Evolutionary conservation across 2,113 vertebrate species (phyloP).

Genomic region (Arenaria interpres): DNA sequence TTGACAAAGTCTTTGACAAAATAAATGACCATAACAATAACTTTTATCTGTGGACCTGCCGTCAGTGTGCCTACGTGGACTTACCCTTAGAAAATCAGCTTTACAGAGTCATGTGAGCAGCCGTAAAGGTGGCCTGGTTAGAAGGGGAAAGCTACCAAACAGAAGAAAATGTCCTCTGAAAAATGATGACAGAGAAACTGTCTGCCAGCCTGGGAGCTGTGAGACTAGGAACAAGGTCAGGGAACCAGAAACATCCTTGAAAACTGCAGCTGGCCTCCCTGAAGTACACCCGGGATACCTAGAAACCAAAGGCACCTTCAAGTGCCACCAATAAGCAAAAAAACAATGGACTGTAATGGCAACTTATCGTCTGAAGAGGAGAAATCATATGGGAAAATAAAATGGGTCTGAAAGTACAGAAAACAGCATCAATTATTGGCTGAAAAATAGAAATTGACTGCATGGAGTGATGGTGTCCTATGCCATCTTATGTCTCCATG

Average conservation of each 20-base stretch:
- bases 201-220: neutral
- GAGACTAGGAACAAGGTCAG: neutral
- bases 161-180: neutral
- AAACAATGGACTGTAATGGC: neutral
- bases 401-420: neutral
- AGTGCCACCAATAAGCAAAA: neutral
- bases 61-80: neutral
- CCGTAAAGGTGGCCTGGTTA: neutral
- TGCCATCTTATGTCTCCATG: neutral
- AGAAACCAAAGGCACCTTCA: neutral
- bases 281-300: neutral
- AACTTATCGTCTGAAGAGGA: neutral
- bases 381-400: neutral
- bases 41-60: neutral
- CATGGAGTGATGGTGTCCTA: neutral
- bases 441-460: neutral
- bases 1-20: neutral
- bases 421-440: neutral
- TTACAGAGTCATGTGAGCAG: neutral
- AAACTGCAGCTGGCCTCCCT: neutral
- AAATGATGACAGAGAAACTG: neutral
- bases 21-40: neutral
- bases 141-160: neutral
- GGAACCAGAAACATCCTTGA: neutral
- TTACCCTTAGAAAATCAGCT: neutral